These are phyloP conservation scores for Oligia strigilis DNA, from an alignment of 2,888 invertebrate species.

Conservation along the genomic window DNA sequence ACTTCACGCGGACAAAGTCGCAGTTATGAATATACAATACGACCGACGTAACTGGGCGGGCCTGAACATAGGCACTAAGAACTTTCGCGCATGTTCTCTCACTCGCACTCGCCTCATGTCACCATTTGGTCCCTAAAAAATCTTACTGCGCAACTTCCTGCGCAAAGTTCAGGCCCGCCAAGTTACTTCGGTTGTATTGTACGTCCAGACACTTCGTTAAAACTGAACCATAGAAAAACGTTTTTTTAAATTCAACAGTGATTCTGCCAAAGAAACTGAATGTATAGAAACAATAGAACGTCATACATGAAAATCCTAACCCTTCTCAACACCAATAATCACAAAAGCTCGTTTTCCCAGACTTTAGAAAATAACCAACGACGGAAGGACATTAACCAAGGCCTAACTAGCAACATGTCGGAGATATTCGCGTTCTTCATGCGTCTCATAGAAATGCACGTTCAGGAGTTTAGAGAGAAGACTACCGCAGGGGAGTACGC, in stretches of 20 bases:
- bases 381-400: constrained; percentile 97
- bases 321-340: neutral
- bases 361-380: constrained; percentile 96
- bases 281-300: neutral
- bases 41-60: too few relatives aligned
- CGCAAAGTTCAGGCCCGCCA: too few relatives aligned
- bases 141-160: too few relatives aligned
- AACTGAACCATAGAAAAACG: too few relatives aligned
- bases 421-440: constrained; percentile 97
- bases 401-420: constrained; percentile 96
- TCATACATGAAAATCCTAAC: neutral
- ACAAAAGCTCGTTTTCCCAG: constrained; percentile 82
- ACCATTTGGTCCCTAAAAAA: too few relatives aligned
- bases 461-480: constrained; percentile 93
- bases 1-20: neutral
- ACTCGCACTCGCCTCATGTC: too few relatives aligned
- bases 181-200: too few relatives aligned
- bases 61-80: too few relatives aligned
- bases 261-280: too few relatives aligned
- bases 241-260: too few relatives aligned
- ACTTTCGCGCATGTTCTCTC: too few relatives aligned
- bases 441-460: constrained; percentile 95
- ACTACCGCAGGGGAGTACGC: constrained; percentile 91
- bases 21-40: neutral
- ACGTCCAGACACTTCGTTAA: too few relatives aligned